Percentiles rank a stretch among this genome's conserved stretches.
Evolutionary conservation across 92 coral and sea anemone species (phyloP).

Genomic region (Actinostola sp.): DNA sequence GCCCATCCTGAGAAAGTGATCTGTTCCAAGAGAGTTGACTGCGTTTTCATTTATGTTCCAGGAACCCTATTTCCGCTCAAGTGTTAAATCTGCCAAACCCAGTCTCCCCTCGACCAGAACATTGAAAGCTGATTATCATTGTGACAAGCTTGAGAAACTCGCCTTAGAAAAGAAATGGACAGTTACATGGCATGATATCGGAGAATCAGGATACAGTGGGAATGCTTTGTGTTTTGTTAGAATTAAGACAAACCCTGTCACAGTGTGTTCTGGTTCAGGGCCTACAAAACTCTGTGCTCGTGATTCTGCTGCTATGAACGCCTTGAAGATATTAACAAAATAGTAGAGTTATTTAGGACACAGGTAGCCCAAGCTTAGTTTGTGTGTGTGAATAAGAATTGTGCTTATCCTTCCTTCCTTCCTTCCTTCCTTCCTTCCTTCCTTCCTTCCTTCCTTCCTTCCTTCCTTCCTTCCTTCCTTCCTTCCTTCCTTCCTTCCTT

Average conservation of each 20-base stretch:
- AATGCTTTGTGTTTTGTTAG: conserved; percentile 66
- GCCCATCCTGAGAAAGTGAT: too few relatives aligned
- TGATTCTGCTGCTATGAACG: conserved; percentile 65
- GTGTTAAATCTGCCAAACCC: too few relatives aligned
- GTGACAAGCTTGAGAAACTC: conserved; percentile 28
- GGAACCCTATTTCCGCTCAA: too few relatives aligned
- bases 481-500: conserved; percentile 24
- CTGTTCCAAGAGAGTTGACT: too few relatives aligned
- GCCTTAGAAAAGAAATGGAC: neutral
- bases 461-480: conserved; percentile 36
- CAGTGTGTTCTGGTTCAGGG: conserved; percentile 71
- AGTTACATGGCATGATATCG: conserved; percentile 50
- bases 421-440: conserved; percentile 34
- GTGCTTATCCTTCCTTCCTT: conserved; percentile 35
- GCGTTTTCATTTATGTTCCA: too few relatives aligned
- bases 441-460: conserved; percentile 35
- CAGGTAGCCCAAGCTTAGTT: too few relatives aligned
- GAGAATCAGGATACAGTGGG: conserved; percentile 48
- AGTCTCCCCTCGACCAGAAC: neutral
- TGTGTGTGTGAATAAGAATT: too few relatives aligned
- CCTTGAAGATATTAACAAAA: conserved; percentile 58
- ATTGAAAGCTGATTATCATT: neutral
- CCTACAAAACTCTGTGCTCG: conserved; percentile 38
- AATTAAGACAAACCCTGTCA: conserved; percentile 48
- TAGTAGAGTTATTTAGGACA: neutral